Base-by-base conservation (phyloP, 2,888 invertebrate species). In the Caenorhabditis sp. region DNA sequence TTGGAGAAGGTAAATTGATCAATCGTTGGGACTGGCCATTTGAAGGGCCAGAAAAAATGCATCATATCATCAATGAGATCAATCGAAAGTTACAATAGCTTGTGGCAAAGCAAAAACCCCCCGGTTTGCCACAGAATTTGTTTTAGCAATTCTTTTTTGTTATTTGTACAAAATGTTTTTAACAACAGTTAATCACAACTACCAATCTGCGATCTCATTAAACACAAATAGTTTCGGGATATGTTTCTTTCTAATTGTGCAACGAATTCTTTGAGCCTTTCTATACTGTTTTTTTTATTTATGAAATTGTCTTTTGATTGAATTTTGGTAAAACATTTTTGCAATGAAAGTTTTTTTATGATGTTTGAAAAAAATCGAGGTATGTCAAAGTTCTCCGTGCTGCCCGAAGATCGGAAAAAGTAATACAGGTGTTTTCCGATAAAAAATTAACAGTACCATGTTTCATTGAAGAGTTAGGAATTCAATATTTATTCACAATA, bases 1-100 rank as follows among this genome's bases (percentile, higher is more conserved):
- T 86, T 26, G 78, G 77, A 0, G 69, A 80, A 53, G 86, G 86
- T n/a, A 73, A 66, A 43, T 57, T 86, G 58, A 62, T 64, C 6
- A 86, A 86, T 68, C 73, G 82, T 36, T 85, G 86, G 85, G 75
- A 80, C 59, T 83, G 84, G 82, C 84, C 84, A 10, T 72, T 83
- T 21, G 69, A 76, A 51, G 64, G 71, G 0, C 82, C 81, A 3
- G 62, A 66, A 19, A 57, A 66, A 57, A 71, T 78, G 63, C 81
- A 81, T 53, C 55, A 60, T 8, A 59, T 79, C 23, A 79, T 81
- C 75, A 69, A 73, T 51, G 61, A 59, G 23, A 64, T 78, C 62
- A 81, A 81, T 57, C 65, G 58, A 50, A 78, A 77, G 49, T 60
- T 79, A 12, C 71, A 79, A 62, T 79, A 62, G 36, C 31, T 31